Evolutionary conservation across 2,888 invertebrate genomes (phyloP), one percentile per base, ranked within the genome.

Genomic region (Acleris cristana): DNA sequence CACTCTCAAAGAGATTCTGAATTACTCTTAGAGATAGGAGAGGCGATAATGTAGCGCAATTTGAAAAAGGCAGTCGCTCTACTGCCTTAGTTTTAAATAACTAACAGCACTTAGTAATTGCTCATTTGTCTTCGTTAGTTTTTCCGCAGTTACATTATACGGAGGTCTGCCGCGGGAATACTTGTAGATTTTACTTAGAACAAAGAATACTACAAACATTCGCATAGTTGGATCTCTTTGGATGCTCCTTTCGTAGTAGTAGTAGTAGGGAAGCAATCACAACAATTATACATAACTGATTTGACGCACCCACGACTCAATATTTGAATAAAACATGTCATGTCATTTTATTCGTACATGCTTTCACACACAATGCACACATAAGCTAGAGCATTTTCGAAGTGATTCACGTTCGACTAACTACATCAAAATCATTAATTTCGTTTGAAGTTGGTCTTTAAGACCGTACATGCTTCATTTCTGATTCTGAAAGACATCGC

Each of bases 41-140:
- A 23, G 23, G 23, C 14, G 18, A 48, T 58, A 26, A n/a, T 18
- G 34, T 34, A 51, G 21, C 34, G 34, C 51, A 51, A 51, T 18
- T 59, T 49, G 18, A 59, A 26, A 23, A 30, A 57, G 44, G 14
- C 52, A 19, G 26, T 30, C 21, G 40, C 44, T 49, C 40, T 26
- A 55, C 49, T n/a, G n/a, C 44, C 55, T 26, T 44, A 21, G 40
- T 57, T 49, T 62, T 61, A 48, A 62, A 53, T 40, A 61, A 62
- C 54, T 53, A 62, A 53, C 52, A 62, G 48, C 62, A 48, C 56
- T 62, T 62, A 53, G 51, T 62, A 62, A 62, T 66, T 52, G 61
- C 23, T 62, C 51, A 57, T 62, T 66, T 66, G 56, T 66, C 61
- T 62, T 62, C 45, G 61, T 62, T 66, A 57, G 56, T 62, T 51